phyloP scores from a whole-genome alignment of 2,113 vertebrate species.

The Dipodomys ordii region DNA sequence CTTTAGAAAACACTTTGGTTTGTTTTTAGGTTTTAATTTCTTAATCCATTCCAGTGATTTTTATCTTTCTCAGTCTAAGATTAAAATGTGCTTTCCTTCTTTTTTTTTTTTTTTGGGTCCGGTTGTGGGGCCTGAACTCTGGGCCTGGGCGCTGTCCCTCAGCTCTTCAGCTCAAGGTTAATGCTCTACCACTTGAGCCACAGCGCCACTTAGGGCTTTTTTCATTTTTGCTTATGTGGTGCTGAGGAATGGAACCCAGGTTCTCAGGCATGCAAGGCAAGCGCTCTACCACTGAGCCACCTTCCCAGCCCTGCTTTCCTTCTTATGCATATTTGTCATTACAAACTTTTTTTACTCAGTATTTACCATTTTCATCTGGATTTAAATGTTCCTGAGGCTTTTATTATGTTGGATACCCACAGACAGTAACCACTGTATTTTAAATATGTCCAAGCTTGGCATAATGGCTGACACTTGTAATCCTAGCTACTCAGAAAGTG shows the following conservation, averaged over 20 bases:
- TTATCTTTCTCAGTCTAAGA: constrained; percentile 33
- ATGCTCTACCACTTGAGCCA: too few species aligned
- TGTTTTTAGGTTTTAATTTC: background rate
- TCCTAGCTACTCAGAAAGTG: too few species aligned
- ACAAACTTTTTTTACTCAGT: background rate
- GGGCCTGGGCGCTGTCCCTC: too few species aligned
- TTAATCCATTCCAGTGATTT: constrained; percentile 37
- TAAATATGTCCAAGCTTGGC: background rate
- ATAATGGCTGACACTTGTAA: too few species aligned
- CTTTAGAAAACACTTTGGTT: constrained; percentile 34
- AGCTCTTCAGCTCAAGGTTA: too few species aligned
- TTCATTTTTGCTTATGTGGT: too few species aligned
- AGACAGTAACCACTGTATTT: background rate
- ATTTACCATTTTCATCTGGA: background rate
- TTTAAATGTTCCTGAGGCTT: background rate
- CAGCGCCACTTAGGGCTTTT: too few species aligned
- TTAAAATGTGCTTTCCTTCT: constrained; percentile 8
- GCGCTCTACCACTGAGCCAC: too few species aligned
- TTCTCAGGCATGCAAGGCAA: too few species aligned
- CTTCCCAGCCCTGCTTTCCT: background rate
- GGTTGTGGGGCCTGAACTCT: too few species aligned
- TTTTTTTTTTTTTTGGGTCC: too few species aligned
- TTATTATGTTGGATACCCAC: background rate
- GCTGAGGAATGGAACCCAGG: too few species aligned
- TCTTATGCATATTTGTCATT: background rate